phyloP scores from a whole-genome alignment of 2,113 vertebrate genomes.

The Ivindomyrus marchei region DNA sequence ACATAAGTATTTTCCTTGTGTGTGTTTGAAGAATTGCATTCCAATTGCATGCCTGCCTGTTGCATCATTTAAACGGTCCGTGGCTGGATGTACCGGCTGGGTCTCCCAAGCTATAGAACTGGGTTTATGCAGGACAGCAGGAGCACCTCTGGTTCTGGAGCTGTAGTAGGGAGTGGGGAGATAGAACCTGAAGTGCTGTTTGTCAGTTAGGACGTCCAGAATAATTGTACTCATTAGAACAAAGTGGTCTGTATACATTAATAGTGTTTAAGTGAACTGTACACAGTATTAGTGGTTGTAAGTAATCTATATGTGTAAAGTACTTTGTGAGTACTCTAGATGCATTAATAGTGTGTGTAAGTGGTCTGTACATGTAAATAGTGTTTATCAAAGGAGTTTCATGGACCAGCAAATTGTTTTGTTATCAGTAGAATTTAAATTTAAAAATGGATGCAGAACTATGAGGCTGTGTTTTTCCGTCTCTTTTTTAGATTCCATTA shows the following conservation, averaged over 20 bases:
- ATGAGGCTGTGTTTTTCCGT: slow-evolving; percentile 40
- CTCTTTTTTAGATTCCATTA: slow-evolving; percentile 39
- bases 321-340: neutral
- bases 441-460: slow-evolving; percentile 37
- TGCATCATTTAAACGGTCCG: neutral
- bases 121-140: neutral
- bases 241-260: neutral
- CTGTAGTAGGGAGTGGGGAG: neutral
- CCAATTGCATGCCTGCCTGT: neutral
- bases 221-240: neutral
- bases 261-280: neutral
- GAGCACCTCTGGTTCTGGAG: neutral
- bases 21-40: neutral
- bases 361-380: neutral
- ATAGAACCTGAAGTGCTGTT: neutral
- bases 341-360: neutral
- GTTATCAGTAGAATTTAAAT: neutral
- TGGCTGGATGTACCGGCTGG: neutral
- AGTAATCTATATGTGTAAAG: neutral
- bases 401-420: neutral
- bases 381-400: neutral
- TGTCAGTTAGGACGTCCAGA: neutral
- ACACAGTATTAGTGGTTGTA: neutral
- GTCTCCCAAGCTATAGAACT: neutral
- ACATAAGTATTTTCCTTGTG: neutral